Evolutionary conservation across 2,113 vertebrate species (phyloP).

Genomic region (Desmodus rotundus): DNA sequence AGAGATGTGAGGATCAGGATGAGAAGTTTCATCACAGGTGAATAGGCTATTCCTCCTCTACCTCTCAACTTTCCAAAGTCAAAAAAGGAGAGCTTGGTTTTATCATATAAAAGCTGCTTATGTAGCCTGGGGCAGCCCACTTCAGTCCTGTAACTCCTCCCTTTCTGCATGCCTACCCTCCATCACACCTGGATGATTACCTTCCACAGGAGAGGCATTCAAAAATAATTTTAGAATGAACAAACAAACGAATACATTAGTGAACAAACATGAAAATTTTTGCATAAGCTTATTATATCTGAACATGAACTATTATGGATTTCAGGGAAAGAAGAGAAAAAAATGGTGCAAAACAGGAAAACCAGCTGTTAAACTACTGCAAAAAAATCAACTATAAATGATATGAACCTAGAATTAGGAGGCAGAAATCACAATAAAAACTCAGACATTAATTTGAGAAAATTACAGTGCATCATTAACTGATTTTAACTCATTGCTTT

Average conservation of each 20-base stretch:
- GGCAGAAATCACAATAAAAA: conserved; percentile 36
- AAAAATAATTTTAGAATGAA: conserved; percentile 30
- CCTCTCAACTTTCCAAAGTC: background rate
- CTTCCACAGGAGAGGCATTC: background rate
- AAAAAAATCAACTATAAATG: conserved; percentile 36
- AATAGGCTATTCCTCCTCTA: no score
- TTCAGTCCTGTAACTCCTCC: no score
- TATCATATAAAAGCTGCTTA: background rate
- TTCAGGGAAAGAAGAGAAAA: background rate
- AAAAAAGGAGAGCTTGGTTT: background rate
- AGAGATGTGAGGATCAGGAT: background rate
- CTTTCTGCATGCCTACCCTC: background rate
- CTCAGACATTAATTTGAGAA: conserved; percentile 46
- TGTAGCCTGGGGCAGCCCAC: fast-evolving
- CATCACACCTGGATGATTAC: background rate
- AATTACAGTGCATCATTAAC: background rate
- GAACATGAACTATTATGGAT: background rate
- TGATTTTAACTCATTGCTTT: conserved; percentile 38
- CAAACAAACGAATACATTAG: background rate
- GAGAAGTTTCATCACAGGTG: background rate
- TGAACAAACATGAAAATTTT: background rate
- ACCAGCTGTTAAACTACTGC: background rate
- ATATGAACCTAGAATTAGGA: conserved; percentile 4
- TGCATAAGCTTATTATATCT: background rate
- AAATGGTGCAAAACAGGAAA: background rate